Base-by-base conservation (phyloP, 1,140 invertebrate genomes). In the Metopolophium dirhodum region DNA sequence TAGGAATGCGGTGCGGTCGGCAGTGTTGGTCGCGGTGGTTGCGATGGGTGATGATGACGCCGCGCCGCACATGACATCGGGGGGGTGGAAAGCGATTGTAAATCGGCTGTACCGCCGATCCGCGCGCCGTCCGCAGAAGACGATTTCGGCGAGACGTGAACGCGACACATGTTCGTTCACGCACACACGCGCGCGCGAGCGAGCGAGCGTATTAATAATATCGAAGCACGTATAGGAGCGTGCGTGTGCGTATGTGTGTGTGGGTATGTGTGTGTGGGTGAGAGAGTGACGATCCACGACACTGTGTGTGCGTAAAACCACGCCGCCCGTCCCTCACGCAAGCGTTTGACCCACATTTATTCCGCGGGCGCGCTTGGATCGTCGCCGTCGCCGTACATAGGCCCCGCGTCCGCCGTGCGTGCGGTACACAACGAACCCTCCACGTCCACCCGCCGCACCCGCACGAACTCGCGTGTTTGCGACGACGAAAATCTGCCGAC, bases 271-370 rank as follows among this genome's bases (percentile, higher is more conserved):
- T 54, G 87, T 23, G 87, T 7, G 49, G n/a, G 8, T 2, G 87
- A 23, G 41, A 26, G 47, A 49, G 47, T n/a, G 47, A 51, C 61
- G 61, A 23, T 54, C 49, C n/a, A 3, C 26, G 87, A 20, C 45
- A 22, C 61, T 35, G n/a, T 37, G 41, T 45, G 9, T 2, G 47
- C 86, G 86, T 22, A 8, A 51, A 37, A 54, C n/a, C 49, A 8
- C 14, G 87, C n/a, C 45, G 20, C 61, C 30, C 49, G n/a, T 47
- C 22, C n/a, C 35, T 6, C 20, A 68, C 57, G 9, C 20, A 22
- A 68, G 30, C 68, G 61, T 91, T 77, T 91, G 90, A 91, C 90
- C 90, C 90, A 91, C 22, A 91, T 77, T n/a, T 91, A 51, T 54
- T 26, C 8, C 20, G 47, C 18, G 68, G 23, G 47, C 77, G 90